Conservation (phyloP, 2,888 invertebrate species). For the Coelopa pilipes region DNA sequence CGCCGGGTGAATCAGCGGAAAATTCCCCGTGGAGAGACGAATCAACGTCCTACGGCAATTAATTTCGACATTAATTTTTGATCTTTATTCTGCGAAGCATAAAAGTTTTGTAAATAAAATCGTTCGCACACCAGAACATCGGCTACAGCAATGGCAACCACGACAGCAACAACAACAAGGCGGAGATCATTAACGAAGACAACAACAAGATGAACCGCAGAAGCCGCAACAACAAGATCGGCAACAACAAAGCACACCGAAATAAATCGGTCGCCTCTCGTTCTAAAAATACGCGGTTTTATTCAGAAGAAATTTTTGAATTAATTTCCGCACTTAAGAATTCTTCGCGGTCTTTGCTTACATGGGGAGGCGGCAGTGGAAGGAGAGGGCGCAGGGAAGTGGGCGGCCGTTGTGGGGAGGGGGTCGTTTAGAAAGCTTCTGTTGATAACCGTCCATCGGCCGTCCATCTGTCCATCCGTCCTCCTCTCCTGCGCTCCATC, state of each 20-base stretch:
- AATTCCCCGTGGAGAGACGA: neutral
- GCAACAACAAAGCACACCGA: neutral
- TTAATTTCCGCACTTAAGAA: slow-evolving; percentile 27
- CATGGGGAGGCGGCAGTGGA: neutral
- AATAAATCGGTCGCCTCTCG: neutral
- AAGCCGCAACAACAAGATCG: neutral
- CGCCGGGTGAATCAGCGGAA: neutral
- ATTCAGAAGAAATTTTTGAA: neutral
- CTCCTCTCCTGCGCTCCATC: too few relatives aligned
- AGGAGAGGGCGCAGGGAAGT: neutral
- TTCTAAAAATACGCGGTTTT: neutral
- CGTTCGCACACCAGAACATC: neutral
- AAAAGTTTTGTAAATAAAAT: too few relatives aligned
- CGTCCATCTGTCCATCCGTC: too few relatives aligned
- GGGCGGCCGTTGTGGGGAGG: too few relatives aligned
- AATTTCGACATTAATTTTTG: too few relatives aligned
- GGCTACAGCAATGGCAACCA: neutral
- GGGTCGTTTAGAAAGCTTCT: too few relatives aligned
- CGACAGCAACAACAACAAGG: neutral
- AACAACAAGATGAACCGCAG: neutral
- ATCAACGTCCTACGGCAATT: too few relatives aligned
- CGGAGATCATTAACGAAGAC: neutral
- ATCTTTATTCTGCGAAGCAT: too few relatives aligned
- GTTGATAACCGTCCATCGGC: too few relatives aligned
- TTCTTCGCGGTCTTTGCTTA: neutral